Evolutionary conservation across 2,888 invertebrate species (phyloP), one percentile per base, ranked within the genome.

Genomic region (Eristalis pertinax): DNA sequence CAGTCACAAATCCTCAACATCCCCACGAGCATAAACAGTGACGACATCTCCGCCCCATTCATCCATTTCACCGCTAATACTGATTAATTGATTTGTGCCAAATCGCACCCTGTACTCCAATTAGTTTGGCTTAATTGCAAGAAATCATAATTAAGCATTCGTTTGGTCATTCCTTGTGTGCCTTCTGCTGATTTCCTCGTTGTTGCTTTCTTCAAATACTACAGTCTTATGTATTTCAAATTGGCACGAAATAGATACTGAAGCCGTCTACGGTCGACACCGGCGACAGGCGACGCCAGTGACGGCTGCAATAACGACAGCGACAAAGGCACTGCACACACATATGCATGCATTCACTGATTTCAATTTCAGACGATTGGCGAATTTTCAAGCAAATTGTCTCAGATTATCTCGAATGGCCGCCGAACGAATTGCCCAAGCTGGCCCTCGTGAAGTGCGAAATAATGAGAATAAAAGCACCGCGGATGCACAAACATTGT

Each of bases 41-140:
- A 50, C 5, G 19, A 35, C 38, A 4, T 13, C 58, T 26, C 67
- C 41, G 74, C 62, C 35, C 50, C 50, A 58, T 50, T 19, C 50
- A 50, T 62, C 73, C 58, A 82, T 74, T 78, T 72, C 73, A 43
- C 69, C 35, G 11, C 56, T 82, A 82, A 84, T 80, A 70, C 88
- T 84, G 88, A 88, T 84, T 81, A 84, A 88, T 88, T 88, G 84
- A 88, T 84, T 84, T 88, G 84, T 63, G 76, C 84, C 81, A 80
- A 81, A 88, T 88, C 65, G 77, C 63, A 77, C 64, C 84, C 74
- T 74, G 84, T 84, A 84, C 62, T 74, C 80, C 88, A 88, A 88
- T 88, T 88, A 88, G 84, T 88, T 84, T 73, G 65, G 76, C 84
- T 81, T 84, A 81, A 80, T 88, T 81, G 76, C 84, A 64, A 80